These are phyloP conservation scores for Dryobota labecula DNA, from an alignment of 2,888 invertebrate species.

Conservation along the genomic window DNA sequence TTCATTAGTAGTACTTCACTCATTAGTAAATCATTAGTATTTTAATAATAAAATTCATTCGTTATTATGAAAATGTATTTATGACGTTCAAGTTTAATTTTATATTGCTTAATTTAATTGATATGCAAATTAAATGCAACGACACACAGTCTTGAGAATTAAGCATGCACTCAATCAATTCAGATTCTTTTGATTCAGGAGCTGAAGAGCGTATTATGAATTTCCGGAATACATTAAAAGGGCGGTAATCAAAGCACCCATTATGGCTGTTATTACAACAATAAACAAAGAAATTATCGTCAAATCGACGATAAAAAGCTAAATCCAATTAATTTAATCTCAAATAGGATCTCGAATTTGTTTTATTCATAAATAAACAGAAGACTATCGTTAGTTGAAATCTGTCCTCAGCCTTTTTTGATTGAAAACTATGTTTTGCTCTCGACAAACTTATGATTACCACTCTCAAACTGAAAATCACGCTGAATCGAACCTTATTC, in stretches of 20 bases:
- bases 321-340: slow-evolving; percentile 71
- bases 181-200: slow-evolving; percentile 42
- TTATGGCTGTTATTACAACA: slow-evolving; percentile 53
- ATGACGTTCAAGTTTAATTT: background rate
- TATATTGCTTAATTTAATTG: slow-evolving; percentile 19
- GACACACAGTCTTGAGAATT: background rate
- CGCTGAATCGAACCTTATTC: slow-evolving; percentile 10
- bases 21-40: no score
- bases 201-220: slow-evolving; percentile 48
- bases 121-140: slow-evolving; percentile 40
- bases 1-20: no score
- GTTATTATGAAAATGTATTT: background rate
- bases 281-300: slow-evolving; percentile 68
- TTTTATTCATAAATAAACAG: slow-evolving; percentile 69
- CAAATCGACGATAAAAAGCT: slow-evolving; percentile 64
- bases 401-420: slow-evolving; percentile 77
- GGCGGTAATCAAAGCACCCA: slow-evolving; percentile 53
- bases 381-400: slow-evolving; percentile 72
- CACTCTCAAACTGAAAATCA: background rate
- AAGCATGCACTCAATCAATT: slow-evolving; percentile 33
- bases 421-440: slow-evolving; percentile 72
- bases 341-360: slow-evolving; percentile 70
- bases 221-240: slow-evolving; percentile 58
- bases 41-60: no score
- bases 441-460: slow-evolving; percentile 41